Evolutionary conservation across 2,888 invertebrate genomes (phyloP), one percentile per base, ranked within the genome.

Genomic region (Drosophila meridiana): DNA sequence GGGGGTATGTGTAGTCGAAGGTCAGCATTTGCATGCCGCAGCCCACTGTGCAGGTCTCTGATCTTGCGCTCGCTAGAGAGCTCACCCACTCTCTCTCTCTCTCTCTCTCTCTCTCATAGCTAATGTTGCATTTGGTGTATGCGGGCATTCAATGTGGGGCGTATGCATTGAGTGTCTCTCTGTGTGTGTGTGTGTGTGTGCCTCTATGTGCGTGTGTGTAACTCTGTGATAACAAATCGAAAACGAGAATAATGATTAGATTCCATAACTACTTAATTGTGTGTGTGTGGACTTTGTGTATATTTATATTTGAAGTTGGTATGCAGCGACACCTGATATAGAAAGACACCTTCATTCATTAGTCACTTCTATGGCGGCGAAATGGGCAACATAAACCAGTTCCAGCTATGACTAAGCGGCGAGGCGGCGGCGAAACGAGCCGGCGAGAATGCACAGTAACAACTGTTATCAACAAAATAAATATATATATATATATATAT

Each of bases 171-270:
- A 30, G 13, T 7, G 7, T 53, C 2, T 38, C 28, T 14, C 28
- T n/a, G 32, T 42, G 45, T 53, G 45, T 67, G 55, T 53, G 45
- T 67, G 55, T 69, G 67, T 26, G 52, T 28, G 40, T 40, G 38
- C 14, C 20, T 59, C 26, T 28, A 14, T 40, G 38, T 34, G 48
- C 7, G 2, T n/a, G 72, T 55, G 69, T 61, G 61, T 55, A 58
- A 68, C 57, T 56, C 52, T 76, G 57, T 86, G 85, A 85, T 85
- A 85, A 86, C 73, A 57, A 79, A 71, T 70, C 66, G 40, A 65
- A 73, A 74, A 74, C 64, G 40, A 65, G 30, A 57, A 61, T 73
- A 64, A 68, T 56, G 85, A 89, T 85, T 89, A 85, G 85, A 85
- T 85, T 85, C 74, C 79, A 76, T 77, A 66, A 69, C 73, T 78